A percentile compares a stretch with the other conserved stretches of the same genome.
These are phyloP conservation scores for Trypoxylus dichotomus DNA, from an alignment of 1,140 invertebrate species.

Conservation along the genomic window DNA sequence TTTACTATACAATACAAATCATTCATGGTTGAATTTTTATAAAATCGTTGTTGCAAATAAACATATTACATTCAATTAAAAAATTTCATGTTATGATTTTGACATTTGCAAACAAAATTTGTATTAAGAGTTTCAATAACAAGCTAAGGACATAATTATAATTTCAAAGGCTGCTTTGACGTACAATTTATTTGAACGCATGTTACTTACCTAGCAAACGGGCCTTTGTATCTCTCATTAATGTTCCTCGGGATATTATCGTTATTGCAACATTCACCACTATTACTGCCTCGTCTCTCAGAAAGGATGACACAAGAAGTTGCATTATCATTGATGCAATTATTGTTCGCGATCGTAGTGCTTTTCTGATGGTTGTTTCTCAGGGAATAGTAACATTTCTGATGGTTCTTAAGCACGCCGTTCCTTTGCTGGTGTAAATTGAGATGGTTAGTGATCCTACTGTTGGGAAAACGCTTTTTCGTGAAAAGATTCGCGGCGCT, in stretches of 20 bases:
- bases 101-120: no score
- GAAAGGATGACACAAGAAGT: background rate
- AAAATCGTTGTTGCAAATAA: no score
- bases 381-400: background rate
- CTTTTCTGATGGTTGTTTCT: background rate
- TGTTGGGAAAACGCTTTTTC: background rate
- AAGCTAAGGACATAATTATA: no score
- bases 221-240: background rate
- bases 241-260: background rate
- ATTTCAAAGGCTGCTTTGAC: no score
- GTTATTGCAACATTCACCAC: background rate
- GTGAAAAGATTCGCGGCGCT: background rate
- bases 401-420: background rate
- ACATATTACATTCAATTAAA: no score
- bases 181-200: no score
- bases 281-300: background rate
- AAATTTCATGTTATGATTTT: no score
- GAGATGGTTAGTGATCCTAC: background rate
- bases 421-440: background rate
- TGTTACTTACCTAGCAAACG: slow-evolving; percentile 16
- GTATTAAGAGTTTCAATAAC: no score
- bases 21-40: no score
- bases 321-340: background rate
- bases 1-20: no score
- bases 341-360: background rate